Conservation (phyloP, 2,888 invertebrate species). For the Ormyrus labotus region DNA sequence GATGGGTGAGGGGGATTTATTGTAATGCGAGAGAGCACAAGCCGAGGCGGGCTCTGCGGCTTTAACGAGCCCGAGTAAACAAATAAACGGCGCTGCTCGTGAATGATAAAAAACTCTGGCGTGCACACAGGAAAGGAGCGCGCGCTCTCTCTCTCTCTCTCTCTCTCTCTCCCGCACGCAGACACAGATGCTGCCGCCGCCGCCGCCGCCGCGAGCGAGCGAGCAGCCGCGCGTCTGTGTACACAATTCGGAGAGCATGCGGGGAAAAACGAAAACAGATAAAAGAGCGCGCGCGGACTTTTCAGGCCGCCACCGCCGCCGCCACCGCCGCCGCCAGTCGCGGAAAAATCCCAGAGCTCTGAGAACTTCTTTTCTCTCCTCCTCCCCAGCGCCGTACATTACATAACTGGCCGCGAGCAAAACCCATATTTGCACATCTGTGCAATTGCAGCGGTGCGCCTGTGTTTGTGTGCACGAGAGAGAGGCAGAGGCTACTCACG, state of each 20-base stretch:
- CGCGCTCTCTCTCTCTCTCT: background rate
- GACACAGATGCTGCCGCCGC: too few relatives aligned
- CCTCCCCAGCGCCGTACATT: slow-evolving; percentile 4
- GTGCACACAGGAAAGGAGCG: slow-evolving; percentile 36
- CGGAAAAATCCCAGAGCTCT: slow-evolving; percentile 47
- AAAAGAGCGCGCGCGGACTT: slow-evolving; percentile 26
- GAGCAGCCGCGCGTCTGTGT: background rate
- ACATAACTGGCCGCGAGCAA: slow-evolving; percentile 43
- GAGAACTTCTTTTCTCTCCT: slow-evolving; percentile 2
- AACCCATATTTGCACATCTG: slow-evolving; percentile 54
- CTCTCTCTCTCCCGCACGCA: background rate
- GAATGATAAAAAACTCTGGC: slow-evolving; percentile 28
- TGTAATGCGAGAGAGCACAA: background rate
- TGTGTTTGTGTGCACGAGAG: background rate
- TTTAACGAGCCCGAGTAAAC: slow-evolving; percentile 32
- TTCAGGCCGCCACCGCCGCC: slow-evolving; percentile 30
- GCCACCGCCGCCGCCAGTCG: slow-evolving; percentile 5
- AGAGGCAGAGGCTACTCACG: slow-evolving; percentile 74
- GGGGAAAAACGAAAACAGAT: slow-evolving; percentile 46
- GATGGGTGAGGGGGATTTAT: background rate
- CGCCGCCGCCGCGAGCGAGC: too few relatives aligned
- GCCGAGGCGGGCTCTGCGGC: slow-evolving; percentile 13
- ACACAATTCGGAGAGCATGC: slow-evolving; percentile 8
- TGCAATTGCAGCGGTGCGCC: slow-evolving; percentile 36
- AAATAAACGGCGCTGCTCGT: slow-evolving; percentile 26